Conservation (phyloP, 2,797 vertebrate genomes). For the Geotrypetes seraphini region DNA sequence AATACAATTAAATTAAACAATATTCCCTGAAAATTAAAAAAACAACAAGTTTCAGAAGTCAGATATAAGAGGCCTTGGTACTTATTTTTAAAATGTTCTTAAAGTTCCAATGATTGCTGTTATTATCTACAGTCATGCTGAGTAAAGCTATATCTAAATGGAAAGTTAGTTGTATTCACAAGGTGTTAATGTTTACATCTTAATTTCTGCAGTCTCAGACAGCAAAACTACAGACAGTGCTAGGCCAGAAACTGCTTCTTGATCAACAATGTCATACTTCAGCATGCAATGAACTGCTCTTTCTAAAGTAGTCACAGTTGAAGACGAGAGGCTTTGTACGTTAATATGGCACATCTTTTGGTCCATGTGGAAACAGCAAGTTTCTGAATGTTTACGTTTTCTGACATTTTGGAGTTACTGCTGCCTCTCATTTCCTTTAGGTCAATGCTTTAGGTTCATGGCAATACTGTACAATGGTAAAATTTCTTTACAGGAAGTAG, state of each 20-base stretch:
- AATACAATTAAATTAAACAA: constrained; percentile 67
- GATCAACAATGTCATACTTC: constrained; percentile 71
- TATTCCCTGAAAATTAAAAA: constrained; percentile 69
- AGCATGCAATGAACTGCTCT: constrained; percentile 81
- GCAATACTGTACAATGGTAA: constrained; percentile 76
- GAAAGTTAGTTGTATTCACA: constrained; percentile 69
- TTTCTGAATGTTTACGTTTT: constrained; percentile 64
- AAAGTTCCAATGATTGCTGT: constrained; percentile 68
- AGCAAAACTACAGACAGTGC: constrained; percentile 81
- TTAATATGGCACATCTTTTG: constrained; percentile 88
- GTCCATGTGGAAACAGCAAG: constrained; percentile 68
- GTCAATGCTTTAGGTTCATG: constrained; percentile 67
- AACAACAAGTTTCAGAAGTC: constrained; percentile 54
- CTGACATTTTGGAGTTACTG: constrained; percentile 73
- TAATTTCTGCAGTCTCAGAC: constrained; percentile 69
- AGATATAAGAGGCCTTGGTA: constrained; percentile 54
- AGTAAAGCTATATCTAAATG: constrained; percentile 76
- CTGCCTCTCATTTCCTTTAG: constrained; percentile 60
- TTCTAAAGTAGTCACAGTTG: constrained; percentile 67
- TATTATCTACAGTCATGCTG: constrained; percentile 80
- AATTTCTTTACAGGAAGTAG: constrained; percentile 88
- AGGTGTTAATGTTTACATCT: constrained; percentile 71
- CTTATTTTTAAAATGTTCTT: constrained; percentile 67
- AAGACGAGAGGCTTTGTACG: constrained; percentile 70
- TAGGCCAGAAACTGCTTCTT: constrained; percentile 66